Evolutionary conservation across 2,797 vertebrate species (phyloP).

Genomic region (Labroides dimidiatus): DNA sequence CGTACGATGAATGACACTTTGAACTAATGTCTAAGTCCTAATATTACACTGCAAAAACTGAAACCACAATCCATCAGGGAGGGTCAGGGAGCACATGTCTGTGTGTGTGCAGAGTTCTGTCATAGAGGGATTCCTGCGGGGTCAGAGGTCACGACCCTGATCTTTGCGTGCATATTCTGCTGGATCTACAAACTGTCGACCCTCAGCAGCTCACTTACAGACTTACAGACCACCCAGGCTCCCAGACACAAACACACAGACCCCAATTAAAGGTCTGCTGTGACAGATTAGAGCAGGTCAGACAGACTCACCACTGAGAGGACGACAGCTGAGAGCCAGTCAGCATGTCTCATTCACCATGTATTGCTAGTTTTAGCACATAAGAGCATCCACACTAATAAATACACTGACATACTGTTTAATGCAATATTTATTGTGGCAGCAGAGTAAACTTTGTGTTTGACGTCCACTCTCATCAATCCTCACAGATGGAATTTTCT

Average conservation of each 20-base stretch:
- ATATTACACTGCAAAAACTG: too few relatives aligned
- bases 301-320: background rate
- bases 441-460: too few relatives aligned
- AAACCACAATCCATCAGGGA: slow-evolving; percentile 13
- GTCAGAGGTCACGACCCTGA: slow-evolving; percentile 46
- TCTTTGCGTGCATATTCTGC: slow-evolving; percentile 4
- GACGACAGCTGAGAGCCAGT: slow-evolving; percentile 4
- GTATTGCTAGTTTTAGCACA: too few relatives aligned
- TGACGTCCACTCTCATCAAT: too few relatives aligned
- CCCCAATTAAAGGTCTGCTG: slow-evolving; percentile 11
- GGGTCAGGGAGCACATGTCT: background rate
- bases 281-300: slow-evolving; percentile 14
- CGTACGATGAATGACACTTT: too few relatives aligned
- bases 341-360: too few relatives aligned
- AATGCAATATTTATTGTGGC: too few relatives aligned
- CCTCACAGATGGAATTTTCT: too few relatives aligned
- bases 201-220: slow-evolving; percentile 34
- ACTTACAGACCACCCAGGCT: slow-evolving; percentile 62
- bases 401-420: too few relatives aligned
- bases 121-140: slow-evolving; percentile 34
- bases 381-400: too few relatives aligned
- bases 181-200: background rate
- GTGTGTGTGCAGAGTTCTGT: slow-evolving; percentile 10
- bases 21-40: too few relatives aligned
- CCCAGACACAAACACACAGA: slow-evolving; percentile 41